Evolutionary conservation across 1,140 invertebrate genomes (phyloP).

Genomic region (Bombus waltoni): DNA sequence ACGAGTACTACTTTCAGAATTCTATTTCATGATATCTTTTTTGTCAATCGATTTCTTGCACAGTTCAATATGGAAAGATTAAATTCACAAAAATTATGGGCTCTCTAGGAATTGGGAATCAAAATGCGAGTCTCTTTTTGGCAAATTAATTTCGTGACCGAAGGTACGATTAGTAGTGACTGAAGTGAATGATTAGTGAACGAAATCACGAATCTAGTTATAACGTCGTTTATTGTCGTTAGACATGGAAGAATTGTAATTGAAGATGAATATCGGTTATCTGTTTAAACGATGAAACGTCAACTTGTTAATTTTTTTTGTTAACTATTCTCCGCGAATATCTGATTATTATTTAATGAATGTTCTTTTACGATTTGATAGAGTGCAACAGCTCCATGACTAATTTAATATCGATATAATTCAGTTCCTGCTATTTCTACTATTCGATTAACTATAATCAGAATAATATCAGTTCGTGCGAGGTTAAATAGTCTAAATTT

Average conservation of each 20-base stretch:
- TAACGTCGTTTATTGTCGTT: slow-evolving; percentile 28
- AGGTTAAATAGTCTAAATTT: neutral
- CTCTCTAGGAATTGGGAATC: neutral
- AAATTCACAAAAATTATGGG: neutral
- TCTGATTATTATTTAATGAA: slow-evolving; percentile 38
- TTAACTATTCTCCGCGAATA: slow-evolving; percentile 17
- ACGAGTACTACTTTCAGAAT: neutral
- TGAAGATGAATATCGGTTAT: slow-evolving; percentile 32
- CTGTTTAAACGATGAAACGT: slow-evolving; percentile 26
- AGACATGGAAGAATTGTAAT: slow-evolving; percentile 46
- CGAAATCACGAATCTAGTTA: slow-evolving; percentile 37
- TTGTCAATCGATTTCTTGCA: neutral
- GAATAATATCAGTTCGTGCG: neutral
- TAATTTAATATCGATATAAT: neutral
- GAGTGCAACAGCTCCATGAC: slow-evolving; percentile 22
- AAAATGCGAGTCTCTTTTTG: neutral
- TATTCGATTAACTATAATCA: neutral
- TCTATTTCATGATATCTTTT: neutral
- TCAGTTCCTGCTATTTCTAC: too few species aligned
- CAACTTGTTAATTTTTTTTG: slow-evolving; percentile 11
- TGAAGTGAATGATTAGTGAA: neutral
- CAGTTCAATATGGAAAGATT: neutral
- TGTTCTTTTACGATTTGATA: slow-evolving; percentile 18
- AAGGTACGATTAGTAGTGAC: neutral
- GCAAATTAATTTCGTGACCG: neutral